These are phyloP conservation scores for Struthidea cinerea DNA, from an alignment of 2,113 vertebrate species.

Conservation along the genomic window DNA sequence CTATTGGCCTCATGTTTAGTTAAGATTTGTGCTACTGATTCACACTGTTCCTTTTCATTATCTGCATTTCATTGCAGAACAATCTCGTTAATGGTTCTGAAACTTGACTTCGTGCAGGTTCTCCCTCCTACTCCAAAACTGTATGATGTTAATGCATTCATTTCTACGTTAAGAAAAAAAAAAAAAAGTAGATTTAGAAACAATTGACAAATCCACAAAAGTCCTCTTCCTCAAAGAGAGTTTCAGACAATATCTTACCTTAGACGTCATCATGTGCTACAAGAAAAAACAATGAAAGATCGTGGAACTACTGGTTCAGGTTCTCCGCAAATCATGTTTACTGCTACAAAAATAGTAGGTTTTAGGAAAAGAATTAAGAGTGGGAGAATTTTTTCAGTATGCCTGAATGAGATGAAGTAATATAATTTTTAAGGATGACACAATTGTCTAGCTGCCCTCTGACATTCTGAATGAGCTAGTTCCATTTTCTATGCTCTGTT, in stretches of 20 bases:
- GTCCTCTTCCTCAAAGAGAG: neutral
- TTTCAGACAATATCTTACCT: neutral
- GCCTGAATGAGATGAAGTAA: neutral
- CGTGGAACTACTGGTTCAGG: neutral
- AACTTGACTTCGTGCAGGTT: neutral
- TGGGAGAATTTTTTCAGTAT: neutral
- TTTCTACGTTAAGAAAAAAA: neutral
- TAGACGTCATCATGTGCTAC: neutral
- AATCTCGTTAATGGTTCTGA: conserved; percentile 19
- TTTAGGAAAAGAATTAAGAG: neutral
- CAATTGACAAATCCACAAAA: neutral
- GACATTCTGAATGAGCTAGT: neutral
- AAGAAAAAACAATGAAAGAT: neutral
- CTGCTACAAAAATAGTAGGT: neutral
- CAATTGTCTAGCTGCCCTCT: neutral
- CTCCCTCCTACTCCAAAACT: neutral
- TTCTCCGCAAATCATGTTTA: neutral
- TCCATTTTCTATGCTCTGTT: neutral
- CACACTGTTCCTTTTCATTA: neutral
- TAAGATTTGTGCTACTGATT: neutral
- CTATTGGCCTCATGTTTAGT: neutral
- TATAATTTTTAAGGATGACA: neutral
- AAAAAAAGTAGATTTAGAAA: neutral
- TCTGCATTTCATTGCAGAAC: neutral
- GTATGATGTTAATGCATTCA: neutral